Conservation (phyloP, 2,797 vertebrate genomes). For the Cygnus olor region DNA sequence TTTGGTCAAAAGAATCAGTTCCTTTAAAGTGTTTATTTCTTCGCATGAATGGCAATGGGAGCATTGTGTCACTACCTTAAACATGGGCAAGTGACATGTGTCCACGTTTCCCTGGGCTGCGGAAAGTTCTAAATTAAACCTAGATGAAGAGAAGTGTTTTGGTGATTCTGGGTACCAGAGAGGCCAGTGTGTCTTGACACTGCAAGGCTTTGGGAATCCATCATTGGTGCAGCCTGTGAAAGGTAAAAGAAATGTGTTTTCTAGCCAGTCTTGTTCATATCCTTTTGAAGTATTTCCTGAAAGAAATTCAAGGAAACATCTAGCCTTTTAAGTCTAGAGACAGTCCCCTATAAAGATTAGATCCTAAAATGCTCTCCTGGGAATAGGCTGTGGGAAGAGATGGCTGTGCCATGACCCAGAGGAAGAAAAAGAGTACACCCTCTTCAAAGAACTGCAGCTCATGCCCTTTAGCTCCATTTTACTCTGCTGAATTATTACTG, state of each 20-base stretch:
- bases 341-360: not conserved
- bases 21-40: not conserved
- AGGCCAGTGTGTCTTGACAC: not conserved
- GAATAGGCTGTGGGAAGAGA: not conserved
- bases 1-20: not conserved
- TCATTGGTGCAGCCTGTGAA: not conserved
- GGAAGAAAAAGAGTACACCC: not conserved
- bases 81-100: not conserved
- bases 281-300: conserved; percentile 7
- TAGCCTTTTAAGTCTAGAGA: not conserved
- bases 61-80: not conserved
- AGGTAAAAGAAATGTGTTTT: not conserved
- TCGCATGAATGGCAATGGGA: not conserved
- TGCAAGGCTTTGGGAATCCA: not conserved
- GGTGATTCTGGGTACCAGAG: not conserved
- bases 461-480: not conserved
- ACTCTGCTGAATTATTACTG: not conserved
- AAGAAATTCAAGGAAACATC: not conserved
- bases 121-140: not conserved
- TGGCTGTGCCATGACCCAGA: not conserved
- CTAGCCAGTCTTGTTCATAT: not conserved
- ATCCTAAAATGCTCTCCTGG: not conserved
- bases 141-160: not conserved
- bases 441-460: not conserved
- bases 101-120: not conserved